phyloP scores from a whole-genome alignment of 2,797 vertebrate species.

The Melanotaenia maccullochi region DNA sequence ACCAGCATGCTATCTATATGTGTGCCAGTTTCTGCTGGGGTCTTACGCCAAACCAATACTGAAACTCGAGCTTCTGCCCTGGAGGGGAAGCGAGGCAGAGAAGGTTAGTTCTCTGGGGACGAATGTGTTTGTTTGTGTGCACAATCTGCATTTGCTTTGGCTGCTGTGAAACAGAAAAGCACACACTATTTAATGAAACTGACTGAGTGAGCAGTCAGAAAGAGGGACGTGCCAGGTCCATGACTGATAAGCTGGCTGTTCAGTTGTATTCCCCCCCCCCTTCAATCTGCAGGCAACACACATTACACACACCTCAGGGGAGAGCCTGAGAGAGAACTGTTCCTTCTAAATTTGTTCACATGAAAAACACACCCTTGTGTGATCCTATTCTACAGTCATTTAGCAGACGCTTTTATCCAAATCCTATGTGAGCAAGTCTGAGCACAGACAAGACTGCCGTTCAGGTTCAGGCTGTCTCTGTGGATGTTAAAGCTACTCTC shows the following conservation, averaged over 20 bases:
- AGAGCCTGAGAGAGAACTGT: conserved; percentile 73
- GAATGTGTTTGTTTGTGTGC: conserved; percentile 43
- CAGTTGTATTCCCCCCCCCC: conserved; percentile 10
- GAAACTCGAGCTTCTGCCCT: conserved; percentile 64
- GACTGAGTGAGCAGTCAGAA: conserved; percentile 27
- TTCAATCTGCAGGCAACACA: conserved; percentile 20
- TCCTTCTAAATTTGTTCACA: conserved; percentile 79
- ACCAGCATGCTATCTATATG: conserved; percentile 38
- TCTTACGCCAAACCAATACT: conserved; percentile 52
- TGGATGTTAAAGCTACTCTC: conserved; percentile 27
- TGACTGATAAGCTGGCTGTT: conserved; percentile 24
- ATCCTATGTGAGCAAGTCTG: conserved; percentile 27
- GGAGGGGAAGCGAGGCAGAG: conserved; percentile 28
- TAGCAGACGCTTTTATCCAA: too few species aligned
- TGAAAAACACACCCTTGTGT: conserved; percentile 49
- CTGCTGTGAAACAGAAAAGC: conserved; percentile 54
- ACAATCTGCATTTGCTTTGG: conserved; percentile 63
- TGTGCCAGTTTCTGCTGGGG: conserved; percentile 50
- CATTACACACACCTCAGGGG: conserved; percentile 26
- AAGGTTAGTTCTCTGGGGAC: conserved; percentile 33
- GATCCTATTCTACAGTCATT: background rate
- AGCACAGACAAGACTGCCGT: conserved; percentile 40
- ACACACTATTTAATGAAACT: conserved; percentile 52
- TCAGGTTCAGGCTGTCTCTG: conserved; percentile 28
- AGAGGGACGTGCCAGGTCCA: background rate